phyloP scores from a whole-genome alignment of 35 echinoderm and acorn worm species.

The Patiria miniata region DNA sequence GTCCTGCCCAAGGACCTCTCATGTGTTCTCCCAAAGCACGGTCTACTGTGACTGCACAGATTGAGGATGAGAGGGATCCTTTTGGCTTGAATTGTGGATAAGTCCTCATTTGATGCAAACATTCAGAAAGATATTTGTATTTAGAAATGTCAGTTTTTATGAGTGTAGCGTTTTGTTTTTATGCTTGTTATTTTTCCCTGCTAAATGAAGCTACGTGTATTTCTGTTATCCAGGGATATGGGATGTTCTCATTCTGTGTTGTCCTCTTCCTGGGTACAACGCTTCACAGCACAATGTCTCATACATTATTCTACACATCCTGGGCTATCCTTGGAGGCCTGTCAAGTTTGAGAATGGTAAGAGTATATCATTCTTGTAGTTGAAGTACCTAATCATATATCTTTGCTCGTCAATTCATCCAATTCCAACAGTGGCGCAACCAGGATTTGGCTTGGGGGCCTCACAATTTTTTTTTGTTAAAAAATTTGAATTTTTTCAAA shows the following conservation, averaged over 20 bases:
- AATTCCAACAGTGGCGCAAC: not conserved
- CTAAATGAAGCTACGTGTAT: too few relatives aligned
- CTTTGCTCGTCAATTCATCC: not conserved
- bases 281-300: conserved; percentile 83
- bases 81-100: too few relatives aligned
- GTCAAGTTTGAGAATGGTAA: conserved; percentile 94
- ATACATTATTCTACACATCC: conserved; percentile 83
- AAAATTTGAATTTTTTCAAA: not conserved
- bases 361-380: not conserved
- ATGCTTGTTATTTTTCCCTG: too few relatives aligned
- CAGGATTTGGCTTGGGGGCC: not conserved
- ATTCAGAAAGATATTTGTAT: too few relatives aligned
- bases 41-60: too few relatives aligned
- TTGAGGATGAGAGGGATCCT: too few relatives aligned
- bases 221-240: conserved; percentile 77
- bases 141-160: too few relatives aligned
- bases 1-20: too few relatives aligned
- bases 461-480: not conserved
- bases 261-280: conserved; percentile 80
- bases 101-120: too few relatives aligned
- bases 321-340: conserved; percentile 84
- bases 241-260: conserved; percentile 81
- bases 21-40: too few relatives aligned
- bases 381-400: not conserved
- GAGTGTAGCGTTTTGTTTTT: too few relatives aligned